phyloP scores from a whole-genome alignment of 1,140 invertebrate species.

The Nebria ingens region DNA sequence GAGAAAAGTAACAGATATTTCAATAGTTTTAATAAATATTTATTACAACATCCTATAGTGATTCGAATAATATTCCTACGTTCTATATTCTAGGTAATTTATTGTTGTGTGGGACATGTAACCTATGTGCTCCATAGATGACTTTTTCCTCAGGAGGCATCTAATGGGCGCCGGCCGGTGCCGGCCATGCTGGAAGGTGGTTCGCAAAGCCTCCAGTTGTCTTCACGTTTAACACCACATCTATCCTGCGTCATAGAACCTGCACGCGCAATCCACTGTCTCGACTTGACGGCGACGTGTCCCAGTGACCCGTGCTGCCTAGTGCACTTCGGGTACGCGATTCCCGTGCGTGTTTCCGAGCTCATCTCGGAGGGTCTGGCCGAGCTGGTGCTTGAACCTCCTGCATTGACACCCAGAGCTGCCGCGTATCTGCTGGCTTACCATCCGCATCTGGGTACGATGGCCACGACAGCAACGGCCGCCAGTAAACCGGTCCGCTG shows the following conservation, averaged over 20 bases:
- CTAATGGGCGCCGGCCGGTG: neutral
- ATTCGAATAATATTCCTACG: too few relatives aligned
- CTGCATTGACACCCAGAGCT: neutral
- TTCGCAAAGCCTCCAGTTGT: neutral
- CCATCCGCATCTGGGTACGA: conserved; percentile 20
- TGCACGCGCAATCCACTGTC: neutral
- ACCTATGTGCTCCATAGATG: too few relatives aligned
- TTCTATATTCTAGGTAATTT: too few relatives aligned
- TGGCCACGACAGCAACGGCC: conserved; percentile 55
- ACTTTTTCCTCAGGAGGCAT: neutral
- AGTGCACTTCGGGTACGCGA: neutral
- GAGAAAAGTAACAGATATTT: too few relatives aligned
- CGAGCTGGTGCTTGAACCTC: neutral
- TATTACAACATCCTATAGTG: too few relatives aligned
- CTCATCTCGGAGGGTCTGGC: neutral
- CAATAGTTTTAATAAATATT: too few relatives aligned
- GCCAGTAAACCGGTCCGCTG: conserved; percentile 45
- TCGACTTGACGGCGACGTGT: neutral
- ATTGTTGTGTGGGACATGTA: too few relatives aligned
- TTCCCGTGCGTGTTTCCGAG: neutral
- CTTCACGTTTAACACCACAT: neutral
- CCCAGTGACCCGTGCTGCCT: neutral
- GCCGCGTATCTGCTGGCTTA: neutral
- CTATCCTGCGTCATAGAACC: neutral
- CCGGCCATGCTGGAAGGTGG: conserved; percentile 5